These are phyloP conservation scores for Troides oblongomaculatus DNA, from an alignment of 2,888 invertebrate genomes.

Conservation along the genomic window DNA sequence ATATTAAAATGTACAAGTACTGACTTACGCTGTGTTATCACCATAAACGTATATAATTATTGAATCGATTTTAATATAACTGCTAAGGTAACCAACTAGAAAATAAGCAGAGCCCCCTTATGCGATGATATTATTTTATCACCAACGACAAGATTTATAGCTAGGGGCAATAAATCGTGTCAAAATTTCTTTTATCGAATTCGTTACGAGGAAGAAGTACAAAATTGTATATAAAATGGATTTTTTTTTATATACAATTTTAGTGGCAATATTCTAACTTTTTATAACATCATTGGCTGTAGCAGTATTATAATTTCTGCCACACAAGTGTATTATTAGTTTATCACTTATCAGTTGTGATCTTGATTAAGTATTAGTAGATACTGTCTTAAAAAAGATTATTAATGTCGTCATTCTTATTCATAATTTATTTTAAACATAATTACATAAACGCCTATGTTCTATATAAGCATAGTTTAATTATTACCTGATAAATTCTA, in stretches of 20 bases:
- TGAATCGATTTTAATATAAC: not conserved
- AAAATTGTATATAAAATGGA: not conserved
- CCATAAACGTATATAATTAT: not conserved
- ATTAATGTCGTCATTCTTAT: no score
- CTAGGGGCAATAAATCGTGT: constrained; percentile 54
- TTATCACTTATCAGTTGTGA: not conserved
- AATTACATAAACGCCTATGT: no score
- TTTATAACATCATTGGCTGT: no score
- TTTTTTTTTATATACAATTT: no score
- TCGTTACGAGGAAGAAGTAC: constrained; percentile 37
- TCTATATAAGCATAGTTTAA: no score
- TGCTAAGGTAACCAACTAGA: constrained; percentile 58
- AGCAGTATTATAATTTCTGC: no score
- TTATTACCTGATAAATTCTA: no score
- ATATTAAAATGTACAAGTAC: not conserved
- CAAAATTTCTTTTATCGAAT: constrained; percentile 59
- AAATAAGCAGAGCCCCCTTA: constrained; percentile 64
- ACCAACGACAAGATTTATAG: constrained; percentile 48
- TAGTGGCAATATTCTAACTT: no score
- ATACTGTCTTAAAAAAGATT: no score
- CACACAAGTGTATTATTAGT: no score
- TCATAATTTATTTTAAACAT: no score
- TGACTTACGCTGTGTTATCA: not conserved
- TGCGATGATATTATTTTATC: constrained; percentile 42
- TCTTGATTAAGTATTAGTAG: not conserved